Percentiles rank a stretch among this genome's conserved stretches.
Evolutionary conservation across 2,888 invertebrate genomes (phyloP).

Genomic region (Pogonocherus hispidulus): DNA sequence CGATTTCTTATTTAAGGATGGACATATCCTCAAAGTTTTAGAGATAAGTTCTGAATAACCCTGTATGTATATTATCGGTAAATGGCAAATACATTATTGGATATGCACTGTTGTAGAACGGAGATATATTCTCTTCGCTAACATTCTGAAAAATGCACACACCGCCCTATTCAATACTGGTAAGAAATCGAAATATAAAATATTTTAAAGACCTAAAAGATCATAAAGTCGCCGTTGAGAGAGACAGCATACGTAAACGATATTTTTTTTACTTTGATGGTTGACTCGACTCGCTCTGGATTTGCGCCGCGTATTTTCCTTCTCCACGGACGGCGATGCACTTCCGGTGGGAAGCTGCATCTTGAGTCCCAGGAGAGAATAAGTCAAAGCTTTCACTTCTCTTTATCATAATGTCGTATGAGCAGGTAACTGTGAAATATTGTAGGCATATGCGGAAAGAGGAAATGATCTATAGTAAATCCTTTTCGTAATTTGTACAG

Average conservation of each 20-base stretch:
- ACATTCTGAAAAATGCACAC: not conserved
- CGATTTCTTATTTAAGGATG: no score
- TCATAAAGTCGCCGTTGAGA: not conserved
- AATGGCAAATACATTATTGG: no score
- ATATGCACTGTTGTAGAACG: no score
- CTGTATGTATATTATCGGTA: no score
- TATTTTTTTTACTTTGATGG: constrained; percentile 4
- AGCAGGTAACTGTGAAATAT: no score
- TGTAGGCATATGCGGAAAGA: no score
- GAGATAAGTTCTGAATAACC: no score
- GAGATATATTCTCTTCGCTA: no score
- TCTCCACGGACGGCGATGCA: not conserved
- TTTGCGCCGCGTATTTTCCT: constrained; percentile 5
- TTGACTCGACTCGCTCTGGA: not conserved
- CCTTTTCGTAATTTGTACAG: no score
- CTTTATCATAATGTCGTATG: not conserved
- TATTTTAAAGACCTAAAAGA: not conserved
- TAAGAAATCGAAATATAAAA: not conserved
- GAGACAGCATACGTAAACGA: constrained; percentile 2
- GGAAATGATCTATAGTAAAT: no score
- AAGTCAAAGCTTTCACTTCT: not conserved
- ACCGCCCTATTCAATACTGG: not conserved
- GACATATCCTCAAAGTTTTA: no score
- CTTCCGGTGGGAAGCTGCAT: constrained; percentile 8
- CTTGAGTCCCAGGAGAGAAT: not conserved